Percentiles rank a stretch among this genome's conserved stretches.
These are phyloP conservation scores for Actinostola sp. DNA, from an alignment of 92 coral and sea anemone species.

Conservation along the genomic window DNA sequence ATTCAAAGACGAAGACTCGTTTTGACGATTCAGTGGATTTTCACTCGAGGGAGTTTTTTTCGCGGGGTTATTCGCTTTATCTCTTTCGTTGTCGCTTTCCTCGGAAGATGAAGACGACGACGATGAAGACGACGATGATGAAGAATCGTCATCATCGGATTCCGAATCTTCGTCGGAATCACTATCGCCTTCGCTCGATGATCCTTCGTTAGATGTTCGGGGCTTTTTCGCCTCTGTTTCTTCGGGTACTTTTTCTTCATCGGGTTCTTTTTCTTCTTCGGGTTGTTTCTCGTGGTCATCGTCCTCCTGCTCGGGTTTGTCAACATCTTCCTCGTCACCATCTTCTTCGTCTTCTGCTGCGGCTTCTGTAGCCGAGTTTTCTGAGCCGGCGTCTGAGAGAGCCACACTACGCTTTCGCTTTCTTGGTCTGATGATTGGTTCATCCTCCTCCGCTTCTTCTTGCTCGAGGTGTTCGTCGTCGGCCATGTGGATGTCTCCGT, in stretches of 20 bases:
- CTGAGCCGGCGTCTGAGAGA: constrained; percentile 59
- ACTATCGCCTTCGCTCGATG: constrained; percentile 73
- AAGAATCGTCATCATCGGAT: constrained; percentile 76
- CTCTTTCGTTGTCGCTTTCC: constrained; percentile 73
- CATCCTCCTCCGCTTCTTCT: constrained; percentile 75
- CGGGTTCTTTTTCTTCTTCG: constrained; percentile 54
- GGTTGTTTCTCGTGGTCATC: constrained; percentile 32
- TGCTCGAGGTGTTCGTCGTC: constrained; percentile 28
- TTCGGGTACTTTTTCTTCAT: constrained; percentile 30
- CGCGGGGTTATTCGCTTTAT: background rate
- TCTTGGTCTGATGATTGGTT: constrained; percentile 73
- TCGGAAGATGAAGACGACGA: constrained; percentile 82
- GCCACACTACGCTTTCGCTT: constrained; percentile 72
- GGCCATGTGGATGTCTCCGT: constrained; percentile 58
- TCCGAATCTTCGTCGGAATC: constrained; percentile 72
- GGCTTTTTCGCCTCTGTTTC: constrained; percentile 54
- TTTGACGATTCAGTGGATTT: constrained; percentile 25
- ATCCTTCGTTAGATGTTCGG: constrained; percentile 72
- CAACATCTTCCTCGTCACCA: constrained; percentile 12
- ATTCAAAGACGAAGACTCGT: constrained; percentile 34
- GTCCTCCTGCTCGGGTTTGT: constrained; percentile 30
- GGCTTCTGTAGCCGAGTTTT: constrained; percentile 39
- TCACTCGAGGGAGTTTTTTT: constrained; percentile 15
- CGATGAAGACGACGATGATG: constrained; percentile 80
- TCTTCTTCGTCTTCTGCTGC: constrained; percentile 33